Evolutionary conservation across 2,888 invertebrate genomes (phyloP).

Genomic region (Agrypnus murinus): DNA sequence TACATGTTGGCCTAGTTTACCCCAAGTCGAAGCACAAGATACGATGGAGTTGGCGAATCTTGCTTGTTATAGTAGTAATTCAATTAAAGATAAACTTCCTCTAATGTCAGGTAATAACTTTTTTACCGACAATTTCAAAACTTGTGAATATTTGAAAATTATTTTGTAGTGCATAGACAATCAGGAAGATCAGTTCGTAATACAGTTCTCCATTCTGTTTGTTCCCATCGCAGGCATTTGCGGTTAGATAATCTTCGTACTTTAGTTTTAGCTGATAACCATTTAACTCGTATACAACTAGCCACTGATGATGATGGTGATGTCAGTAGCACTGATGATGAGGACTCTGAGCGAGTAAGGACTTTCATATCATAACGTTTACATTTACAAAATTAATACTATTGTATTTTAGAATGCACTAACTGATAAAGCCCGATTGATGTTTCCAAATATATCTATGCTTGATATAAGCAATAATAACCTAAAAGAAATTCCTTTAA

Average conservation of each 20-base stretch:
- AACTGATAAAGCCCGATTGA: constrained; percentile 78
- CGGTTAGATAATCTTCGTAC: constrained; percentile 88
- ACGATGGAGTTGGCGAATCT: constrained; percentile 80
- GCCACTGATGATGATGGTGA: constrained; percentile 88
- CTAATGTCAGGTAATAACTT: constrained; percentile 64
- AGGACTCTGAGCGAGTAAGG: constrained; percentile 78
- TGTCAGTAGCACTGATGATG: constrained; percentile 74
- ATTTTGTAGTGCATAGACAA: constrained; percentile 69
- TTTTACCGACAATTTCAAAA: background rate
- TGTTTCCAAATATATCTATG: constrained; percentile 96
- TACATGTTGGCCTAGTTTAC: constrained; percentile 91
- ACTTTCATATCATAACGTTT: no score
- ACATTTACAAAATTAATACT: no score
- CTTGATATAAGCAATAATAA: constrained; percentile 94
- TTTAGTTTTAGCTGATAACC: constrained; percentile 90
- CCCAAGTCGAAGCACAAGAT: constrained; percentile 78
- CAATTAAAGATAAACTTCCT: constrained; percentile 65
- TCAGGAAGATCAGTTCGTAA: constrained; percentile 80
- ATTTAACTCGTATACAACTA: constrained; percentile 85
- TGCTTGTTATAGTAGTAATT: constrained; percentile 76
- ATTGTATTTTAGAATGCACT: constrained; percentile 37
- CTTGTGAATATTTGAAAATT: no score
- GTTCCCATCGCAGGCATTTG: constrained; percentile 88
- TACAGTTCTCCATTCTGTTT: constrained; percentile 86
- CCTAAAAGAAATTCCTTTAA: constrained; percentile 84